Percentiles rank a stretch among this genome's conserved stretches.
phyloP scores from a whole-genome alignment of 2,113 vertebrate genomes.

The Pseudonaja textilis region DNA sequence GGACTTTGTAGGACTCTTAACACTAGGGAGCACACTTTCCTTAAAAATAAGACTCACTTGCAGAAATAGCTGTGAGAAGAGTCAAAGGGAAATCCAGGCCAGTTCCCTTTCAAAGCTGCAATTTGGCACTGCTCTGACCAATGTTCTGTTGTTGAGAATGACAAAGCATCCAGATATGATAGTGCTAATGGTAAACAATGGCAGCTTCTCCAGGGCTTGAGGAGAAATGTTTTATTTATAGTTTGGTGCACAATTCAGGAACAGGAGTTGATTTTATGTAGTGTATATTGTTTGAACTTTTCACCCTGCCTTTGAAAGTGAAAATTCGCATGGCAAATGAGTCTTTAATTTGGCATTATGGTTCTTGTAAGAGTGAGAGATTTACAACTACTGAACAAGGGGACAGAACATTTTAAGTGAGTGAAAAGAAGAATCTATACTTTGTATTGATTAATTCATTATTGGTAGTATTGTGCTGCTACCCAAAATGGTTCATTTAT shows the following conservation, averaged over 20 bases:
- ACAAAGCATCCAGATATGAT: constrained; percentile 66
- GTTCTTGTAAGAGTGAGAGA: constrained; percentile 25
- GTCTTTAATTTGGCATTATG: constrained; percentile 38
- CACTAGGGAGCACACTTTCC: constrained; percentile 79
- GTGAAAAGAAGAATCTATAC: not conserved
- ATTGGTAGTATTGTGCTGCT: not conserved
- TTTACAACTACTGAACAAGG: constrained; percentile 48
- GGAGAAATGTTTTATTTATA: constrained; percentile 49
- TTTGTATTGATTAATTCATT: not conserved
- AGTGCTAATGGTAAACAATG: constrained; percentile 68
- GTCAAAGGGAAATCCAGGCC: not conserved
- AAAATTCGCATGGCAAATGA: constrained; percentile 54
- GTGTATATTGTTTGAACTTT: constrained; percentile 66
- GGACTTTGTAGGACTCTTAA: constrained; percentile 50
- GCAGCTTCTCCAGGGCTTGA: constrained; percentile 61
- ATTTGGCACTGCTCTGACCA: constrained; percentile 48
- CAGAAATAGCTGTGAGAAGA: constrained; percentile 31
- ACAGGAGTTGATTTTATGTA: constrained; percentile 59
- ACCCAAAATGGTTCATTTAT: constrained; percentile 9
- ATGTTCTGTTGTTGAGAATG: constrained; percentile 49
- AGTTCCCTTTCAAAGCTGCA: constrained; percentile 42
- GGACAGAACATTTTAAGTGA: constrained; percentile 20
- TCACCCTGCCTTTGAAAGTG: constrained; percentile 64
- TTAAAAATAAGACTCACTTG: constrained; percentile 64
- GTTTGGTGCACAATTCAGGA: constrained; percentile 30